A percentile compares a stretch with the other conserved stretches of the same genome.
These are phyloP conservation scores for Lepidurus couesii DNA, from an alignment of 1,140 invertebrate genomes.

Conservation along the genomic window DNA sequence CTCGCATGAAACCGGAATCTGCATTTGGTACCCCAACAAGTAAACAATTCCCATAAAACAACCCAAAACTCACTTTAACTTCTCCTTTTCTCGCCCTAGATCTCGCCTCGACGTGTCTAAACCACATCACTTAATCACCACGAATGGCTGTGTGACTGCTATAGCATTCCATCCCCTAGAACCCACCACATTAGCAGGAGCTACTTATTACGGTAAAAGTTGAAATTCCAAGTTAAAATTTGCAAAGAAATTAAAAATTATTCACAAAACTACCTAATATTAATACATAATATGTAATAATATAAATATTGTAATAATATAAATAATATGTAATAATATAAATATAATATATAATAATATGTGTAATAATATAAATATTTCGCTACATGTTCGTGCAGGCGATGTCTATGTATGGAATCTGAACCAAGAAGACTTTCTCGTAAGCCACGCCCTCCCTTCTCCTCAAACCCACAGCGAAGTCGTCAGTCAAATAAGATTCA, in stretches of 20 bases:
- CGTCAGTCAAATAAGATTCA: neutral
- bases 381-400: neutral
- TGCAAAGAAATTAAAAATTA: neutral
- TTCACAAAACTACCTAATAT: neutral
- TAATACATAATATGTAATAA: too few species aligned
- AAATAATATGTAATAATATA: too few species aligned
- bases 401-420: conserved; percentile 2
- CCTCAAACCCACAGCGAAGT: neutral
- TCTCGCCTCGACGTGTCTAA: neutral
- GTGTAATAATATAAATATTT: too few species aligned
- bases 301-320: too few species aligned
- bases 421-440: neutral
- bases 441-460: neutral
- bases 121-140: neutral
- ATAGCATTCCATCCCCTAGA: neutral
- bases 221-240: neutral
- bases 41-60: neutral
- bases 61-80: neutral
- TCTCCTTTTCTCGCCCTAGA: neutral
- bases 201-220: neutral
- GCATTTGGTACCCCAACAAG: conserved; percentile 6
- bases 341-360: too few species aligned
- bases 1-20: neutral
- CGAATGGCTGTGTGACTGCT: neutral
- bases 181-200: neutral